These are phyloP conservation scores for Tethya wilhelma DNA, from an alignment of 37 sponge, comb jelly and placozoan species.

Conservation along the genomic window DNA sequence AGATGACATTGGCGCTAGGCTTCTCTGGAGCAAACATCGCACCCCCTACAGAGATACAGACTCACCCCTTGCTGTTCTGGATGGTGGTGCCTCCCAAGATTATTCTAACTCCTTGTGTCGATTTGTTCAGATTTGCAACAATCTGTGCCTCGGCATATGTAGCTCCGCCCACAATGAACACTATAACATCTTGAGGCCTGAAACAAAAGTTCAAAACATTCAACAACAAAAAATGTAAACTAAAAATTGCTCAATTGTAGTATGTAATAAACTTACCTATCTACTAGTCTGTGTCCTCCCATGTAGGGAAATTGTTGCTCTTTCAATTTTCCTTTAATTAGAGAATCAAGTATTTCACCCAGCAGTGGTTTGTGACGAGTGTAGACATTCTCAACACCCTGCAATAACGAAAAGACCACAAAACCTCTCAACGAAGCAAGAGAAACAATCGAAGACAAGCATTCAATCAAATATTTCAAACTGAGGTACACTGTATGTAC, in stretches of 20 bases:
- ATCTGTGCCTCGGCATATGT: conserved; percentile 92
- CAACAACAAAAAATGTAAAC: too few relatives aligned
- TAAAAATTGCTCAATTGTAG: not conserved
- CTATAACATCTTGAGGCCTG: conserved; percentile 89
- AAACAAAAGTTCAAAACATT: not conserved
- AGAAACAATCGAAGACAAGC: too few relatives aligned
- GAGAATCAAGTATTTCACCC: conserved; percentile 41
- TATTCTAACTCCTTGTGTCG: conserved; percentile 76
- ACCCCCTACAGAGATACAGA: not conserved
- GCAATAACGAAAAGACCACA: conserved; percentile 11
- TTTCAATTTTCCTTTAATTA: conserved; percentile 76
- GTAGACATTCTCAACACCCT: conserved; percentile 98
- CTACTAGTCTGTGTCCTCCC: conserved; percentile 26
- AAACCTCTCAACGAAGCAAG: too few relatives aligned
- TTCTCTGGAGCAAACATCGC: not conserved
- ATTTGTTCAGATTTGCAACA: conserved; percentile 75
- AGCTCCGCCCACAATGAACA: conserved; percentile 95
- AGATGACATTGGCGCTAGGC: not conserved
- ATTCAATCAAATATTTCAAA: too few relatives aligned
- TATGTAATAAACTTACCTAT: conserved; percentile 49
- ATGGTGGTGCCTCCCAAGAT: conserved; percentile 88
- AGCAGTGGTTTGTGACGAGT: conserved; percentile 92
- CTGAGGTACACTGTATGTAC: too few relatives aligned
- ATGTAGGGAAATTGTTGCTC: conserved; percentile 66
- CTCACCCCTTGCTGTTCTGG: conserved; percentile 74